Percentiles rank a stretch among this genome's conserved stretches.
phyloP scores from a whole-genome alignment of 2,113 vertebrate genomes.

The Oceanodroma tethys region DNA sequence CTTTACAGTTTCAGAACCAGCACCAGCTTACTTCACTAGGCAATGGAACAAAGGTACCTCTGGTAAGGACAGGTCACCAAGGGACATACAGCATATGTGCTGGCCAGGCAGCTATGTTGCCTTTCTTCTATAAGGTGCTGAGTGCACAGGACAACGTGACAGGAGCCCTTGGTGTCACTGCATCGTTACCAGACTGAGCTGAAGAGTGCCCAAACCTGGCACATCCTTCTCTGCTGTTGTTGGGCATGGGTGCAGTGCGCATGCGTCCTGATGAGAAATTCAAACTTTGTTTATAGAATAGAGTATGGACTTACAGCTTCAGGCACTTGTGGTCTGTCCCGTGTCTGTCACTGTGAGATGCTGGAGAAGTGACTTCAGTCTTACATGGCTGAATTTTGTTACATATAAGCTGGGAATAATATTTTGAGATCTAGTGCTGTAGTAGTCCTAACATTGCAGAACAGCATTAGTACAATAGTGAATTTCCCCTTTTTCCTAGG shows the following conservation, averaged over 20 bases:
- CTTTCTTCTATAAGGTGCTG: neutral
- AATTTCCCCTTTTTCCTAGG: neutral
- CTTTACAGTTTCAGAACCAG: neutral
- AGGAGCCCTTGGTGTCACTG: neutral
- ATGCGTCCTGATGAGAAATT: fast-evolving
- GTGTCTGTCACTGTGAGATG: fast-evolving
- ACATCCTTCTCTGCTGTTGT: neutral
- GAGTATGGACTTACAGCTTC: neutral
- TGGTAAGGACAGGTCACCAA: neutral
- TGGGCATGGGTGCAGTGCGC: fast-evolving
- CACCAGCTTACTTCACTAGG: neutral
- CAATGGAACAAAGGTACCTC: neutral
- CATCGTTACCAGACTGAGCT: neutral
- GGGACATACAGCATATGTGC: neutral
- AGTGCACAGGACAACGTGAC: neutral
- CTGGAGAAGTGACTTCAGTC: neutral
- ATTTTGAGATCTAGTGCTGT: neutral
- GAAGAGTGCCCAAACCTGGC: neutral
- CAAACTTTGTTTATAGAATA: neutral
- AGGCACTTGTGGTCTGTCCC: neutral
- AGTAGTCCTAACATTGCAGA: neutral
- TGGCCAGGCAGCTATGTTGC: neutral
- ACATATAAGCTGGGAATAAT: neutral
- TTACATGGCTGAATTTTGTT: neutral
- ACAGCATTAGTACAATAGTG: neutral